Conservation (phyloP, 2,888 invertebrate genomes). For the Leptinotarsa haldemani region DNA sequence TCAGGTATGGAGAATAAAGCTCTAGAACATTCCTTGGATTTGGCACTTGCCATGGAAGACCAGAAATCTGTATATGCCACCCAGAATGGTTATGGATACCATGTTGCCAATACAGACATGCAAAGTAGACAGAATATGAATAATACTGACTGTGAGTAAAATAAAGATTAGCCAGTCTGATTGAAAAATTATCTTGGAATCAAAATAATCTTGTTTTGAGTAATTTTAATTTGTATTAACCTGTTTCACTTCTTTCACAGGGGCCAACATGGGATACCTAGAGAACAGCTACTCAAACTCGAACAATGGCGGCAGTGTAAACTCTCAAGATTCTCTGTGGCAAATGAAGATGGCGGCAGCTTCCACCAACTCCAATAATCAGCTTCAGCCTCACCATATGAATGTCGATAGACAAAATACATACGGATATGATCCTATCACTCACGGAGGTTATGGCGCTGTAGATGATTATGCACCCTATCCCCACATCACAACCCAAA, state of each 20-base stretch:
- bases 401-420: conserved; percentile 59
- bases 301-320: conserved; percentile 94
- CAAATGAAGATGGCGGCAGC: conserved; percentile 92
- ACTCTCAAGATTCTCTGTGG: conserved; percentile 94
- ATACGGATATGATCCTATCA: conserved; percentile 82
- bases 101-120: conserved; percentile 77
- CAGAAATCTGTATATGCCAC: conserved; percentile 87
- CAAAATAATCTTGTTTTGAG: no score
- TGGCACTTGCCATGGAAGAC: conserved; percentile 85
- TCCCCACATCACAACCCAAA: conserved; percentile 79
- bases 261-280: conserved; percentile 90
- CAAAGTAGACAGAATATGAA: conserved; percentile 78
- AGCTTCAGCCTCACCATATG: conserved; percentile 63
- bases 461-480: conserved; percentile 88
- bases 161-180: no score
- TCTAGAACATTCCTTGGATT: conserved; percentile 88
- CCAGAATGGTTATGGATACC: conserved; percentile 88
- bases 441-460: conserved; percentile 85
- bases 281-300: conserved; percentile 94
- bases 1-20: conserved; percentile 93
- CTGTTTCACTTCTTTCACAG: conserved; percentile 64
- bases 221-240: no score
- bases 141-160: conserved; percentile 82
- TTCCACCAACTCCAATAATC: conserved; percentile 75
- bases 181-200: no score